Conservation (phyloP, 2,888 invertebrate genomes). For the Drosophila kuntzei region DNA sequence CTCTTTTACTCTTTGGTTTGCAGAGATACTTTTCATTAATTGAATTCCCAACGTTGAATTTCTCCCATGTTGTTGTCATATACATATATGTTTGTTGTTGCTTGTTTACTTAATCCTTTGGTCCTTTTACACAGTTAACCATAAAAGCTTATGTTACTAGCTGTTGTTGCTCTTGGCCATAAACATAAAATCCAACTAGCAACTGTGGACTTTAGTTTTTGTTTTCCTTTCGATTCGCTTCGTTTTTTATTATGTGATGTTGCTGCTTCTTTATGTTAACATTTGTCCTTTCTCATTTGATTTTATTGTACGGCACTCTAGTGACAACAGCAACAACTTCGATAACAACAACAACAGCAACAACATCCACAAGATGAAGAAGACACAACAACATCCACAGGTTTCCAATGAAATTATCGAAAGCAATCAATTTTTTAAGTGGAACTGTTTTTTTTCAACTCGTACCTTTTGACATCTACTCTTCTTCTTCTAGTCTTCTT, state of each 20-base stretch:
- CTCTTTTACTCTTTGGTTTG: background rate
- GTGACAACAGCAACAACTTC: constrained; percentile 43
- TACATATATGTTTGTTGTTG: too few relatives aligned
- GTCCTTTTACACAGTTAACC: constrained; percentile 17
- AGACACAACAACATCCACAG: constrained; percentile 57
- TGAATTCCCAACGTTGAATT: constrained; percentile 52
- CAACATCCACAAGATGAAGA: constrained; percentile 48
- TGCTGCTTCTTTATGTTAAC: constrained; percentile 7
- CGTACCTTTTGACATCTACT: constrained; percentile 49
- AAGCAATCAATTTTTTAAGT: constrained; percentile 80
- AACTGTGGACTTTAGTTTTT: constrained; percentile 44
- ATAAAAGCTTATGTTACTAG: constrained; percentile 65
- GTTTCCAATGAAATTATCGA: constrained; percentile 79
- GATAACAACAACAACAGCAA: constrained; percentile 34
- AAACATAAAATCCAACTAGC: constrained; percentile 62
- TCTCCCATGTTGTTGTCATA: constrained; percentile 8
- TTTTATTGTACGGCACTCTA: constrained; percentile 71
- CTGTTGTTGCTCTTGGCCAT: constrained; percentile 22
- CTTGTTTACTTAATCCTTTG: constrained; percentile 65
- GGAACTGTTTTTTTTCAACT: constrained; percentile 64
- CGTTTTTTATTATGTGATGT: constrained; percentile 49
- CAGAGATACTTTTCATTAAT: constrained; percentile 62
- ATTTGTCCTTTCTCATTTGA: constrained; percentile 63
- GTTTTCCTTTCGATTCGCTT: constrained; percentile 33
- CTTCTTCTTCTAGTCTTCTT: constrained; percentile 5